Evolutionary conservation across 2,113 vertebrate species (phyloP), one percentile per base, ranked within the genome.

Genomic region (Esox niger): DNA sequence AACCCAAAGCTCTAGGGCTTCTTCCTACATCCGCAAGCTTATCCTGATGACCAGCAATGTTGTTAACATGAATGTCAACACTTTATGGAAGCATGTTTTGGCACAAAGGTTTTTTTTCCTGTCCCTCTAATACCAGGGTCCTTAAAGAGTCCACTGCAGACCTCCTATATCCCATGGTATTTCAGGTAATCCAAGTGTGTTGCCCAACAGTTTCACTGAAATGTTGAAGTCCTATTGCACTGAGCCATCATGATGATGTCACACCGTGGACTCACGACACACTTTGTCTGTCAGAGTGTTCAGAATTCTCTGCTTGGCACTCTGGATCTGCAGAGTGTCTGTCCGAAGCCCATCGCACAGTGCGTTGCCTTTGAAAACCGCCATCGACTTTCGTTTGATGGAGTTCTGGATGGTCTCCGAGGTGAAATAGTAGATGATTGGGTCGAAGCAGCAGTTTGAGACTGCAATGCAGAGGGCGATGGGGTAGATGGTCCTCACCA

Each of bases 401-500:
- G 97, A 98, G 70, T 98, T 98, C 80, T 98, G 95, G 76, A 99
- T 97, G 3, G 95, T 97, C 49, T 98, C 96, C 0, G 97, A 98
- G 2, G 97, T 99, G 71, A 98, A 99, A 74, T 99, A 99, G 73
- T 99, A 99, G 75, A 98, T 86, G 25, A 99, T 94, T 52, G 97
- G 97, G 68, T 99, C 97, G 67, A 98, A 97, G 66, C 95, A 98
- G 71, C 97, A 99, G 91, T 99, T 99, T 64, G 94, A 94, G 35
- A 97, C 95, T 0, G 97, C 96, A 0, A 99, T 94, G 89, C 97
- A 99, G 26, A 98, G 88, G 1, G 97, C 96, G 68, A 99, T 82
- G 0, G 97, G 97, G 74, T 96, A 99, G 86, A 97, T 96, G 8
- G 92, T 95, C 78, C 95, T 92, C 55, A 99, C 95, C 58, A 95